Conservation (phyloP, 2,113 vertebrate species). For the Urocitellus parryii region DNA sequence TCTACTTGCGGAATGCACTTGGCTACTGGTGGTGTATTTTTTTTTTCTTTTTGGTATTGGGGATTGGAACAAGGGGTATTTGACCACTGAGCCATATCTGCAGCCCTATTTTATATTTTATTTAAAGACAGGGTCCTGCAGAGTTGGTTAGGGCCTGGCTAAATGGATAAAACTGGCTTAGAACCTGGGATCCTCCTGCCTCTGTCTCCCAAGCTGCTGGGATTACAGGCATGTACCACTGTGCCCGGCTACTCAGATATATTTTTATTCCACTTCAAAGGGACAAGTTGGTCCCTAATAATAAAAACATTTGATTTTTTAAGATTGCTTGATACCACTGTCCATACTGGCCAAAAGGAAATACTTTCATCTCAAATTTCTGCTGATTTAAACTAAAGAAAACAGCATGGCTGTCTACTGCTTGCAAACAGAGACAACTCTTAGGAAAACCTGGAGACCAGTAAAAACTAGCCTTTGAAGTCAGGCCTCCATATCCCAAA, state of each 20-base stretch:
- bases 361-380: slow-evolving; percentile 9
- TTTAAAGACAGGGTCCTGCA: background rate
- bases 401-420: background rate
- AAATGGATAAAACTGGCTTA: background rate
- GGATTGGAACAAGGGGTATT: background rate
- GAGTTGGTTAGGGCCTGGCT: background rate
- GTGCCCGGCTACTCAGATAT: background rate
- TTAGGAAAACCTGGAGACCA: background rate
- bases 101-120: background rate
- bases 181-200: background rate
- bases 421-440: background rate
- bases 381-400: background rate
- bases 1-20: background rate
- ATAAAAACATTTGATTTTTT: background rate
- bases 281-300: background rate
- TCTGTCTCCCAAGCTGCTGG: background rate
- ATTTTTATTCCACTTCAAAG: slow-evolving; percentile 10
- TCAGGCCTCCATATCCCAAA: background rate
- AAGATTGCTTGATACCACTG: background rate
- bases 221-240: no score
- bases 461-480: background rate
- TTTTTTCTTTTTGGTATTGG: no score
- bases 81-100: background rate
- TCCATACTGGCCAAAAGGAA: slow-evolving; percentile 13
- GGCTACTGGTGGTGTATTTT: background rate